Conservation (phyloP, 2,797 vertebrate species). For the Mus caroli region DNA sequence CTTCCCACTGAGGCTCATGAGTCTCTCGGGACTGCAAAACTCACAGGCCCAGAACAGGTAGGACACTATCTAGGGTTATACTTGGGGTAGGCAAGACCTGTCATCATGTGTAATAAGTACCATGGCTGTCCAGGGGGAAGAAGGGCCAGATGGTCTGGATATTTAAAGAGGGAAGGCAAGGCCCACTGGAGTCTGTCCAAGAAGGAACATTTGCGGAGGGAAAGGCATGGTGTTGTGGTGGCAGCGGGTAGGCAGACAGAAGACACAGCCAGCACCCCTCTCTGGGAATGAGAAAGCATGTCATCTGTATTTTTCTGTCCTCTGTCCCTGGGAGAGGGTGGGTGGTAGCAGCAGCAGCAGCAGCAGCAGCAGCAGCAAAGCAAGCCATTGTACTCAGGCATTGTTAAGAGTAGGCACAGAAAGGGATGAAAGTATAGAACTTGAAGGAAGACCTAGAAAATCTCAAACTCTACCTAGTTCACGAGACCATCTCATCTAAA, state of each 20-base stretch:
- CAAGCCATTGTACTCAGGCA: not conserved
- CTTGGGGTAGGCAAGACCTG: not conserved
- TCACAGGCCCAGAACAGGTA: not conserved
- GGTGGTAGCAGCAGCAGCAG: not conserved
- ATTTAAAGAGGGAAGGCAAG: not conserved
- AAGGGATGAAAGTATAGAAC: not conserved
- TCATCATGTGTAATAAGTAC: not conserved
- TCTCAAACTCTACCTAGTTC: not conserved
- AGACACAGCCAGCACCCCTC: not conserved
- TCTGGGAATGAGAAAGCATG: not conserved
- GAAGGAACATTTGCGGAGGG: not conserved
- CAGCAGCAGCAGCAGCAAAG: not conserved
- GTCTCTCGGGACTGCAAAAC: not conserved
- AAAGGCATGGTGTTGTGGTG: not conserved
- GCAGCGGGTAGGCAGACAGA: not conserved
- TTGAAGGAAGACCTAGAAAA: not conserved
- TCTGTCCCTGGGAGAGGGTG: not conserved
- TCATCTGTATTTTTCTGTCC: not conserved
- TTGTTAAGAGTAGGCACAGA: not conserved
- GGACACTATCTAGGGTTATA: not conserved
- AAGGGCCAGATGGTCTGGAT: not conserved
- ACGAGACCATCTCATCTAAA: not conserved
- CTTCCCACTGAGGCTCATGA: not conserved
- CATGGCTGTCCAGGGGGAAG: not conserved
- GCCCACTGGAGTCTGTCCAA: not conserved